Evolutionary conservation across 2,797 vertebrate species (phyloP).

Genomic region (Acrocephalus scirpaceus): DNA sequence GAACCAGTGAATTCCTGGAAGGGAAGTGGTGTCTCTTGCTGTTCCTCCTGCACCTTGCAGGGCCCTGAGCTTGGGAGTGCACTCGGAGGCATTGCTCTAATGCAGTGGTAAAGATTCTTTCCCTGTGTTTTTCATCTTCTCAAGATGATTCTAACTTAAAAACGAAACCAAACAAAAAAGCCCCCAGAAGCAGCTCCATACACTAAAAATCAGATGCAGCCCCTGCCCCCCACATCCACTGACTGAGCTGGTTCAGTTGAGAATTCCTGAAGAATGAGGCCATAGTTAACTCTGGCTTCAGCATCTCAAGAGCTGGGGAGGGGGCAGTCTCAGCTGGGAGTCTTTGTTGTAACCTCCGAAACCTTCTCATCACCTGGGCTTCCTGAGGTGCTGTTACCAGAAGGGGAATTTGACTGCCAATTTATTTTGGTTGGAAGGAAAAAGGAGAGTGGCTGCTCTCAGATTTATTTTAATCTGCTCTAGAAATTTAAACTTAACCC

Average conservation of each 20-base stretch:
- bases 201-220: neutral
- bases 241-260: neutral
- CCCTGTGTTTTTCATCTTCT: neutral
- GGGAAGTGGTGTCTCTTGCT: neutral
- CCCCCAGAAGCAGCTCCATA: neutral
- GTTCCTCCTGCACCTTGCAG: slow-evolving; percentile 10
- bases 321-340: neutral
- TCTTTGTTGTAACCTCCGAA: neutral
- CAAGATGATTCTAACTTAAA: neutral
- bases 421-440: neutral
- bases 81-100: neutral
- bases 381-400: neutral
- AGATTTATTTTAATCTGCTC: neutral
- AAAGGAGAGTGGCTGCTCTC: neutral
- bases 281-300: neutral
- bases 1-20: neutral
- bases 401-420: neutral
- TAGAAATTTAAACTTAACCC: neutral
- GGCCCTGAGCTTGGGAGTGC: neutral
- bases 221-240: accelerated
- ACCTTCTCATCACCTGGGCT: neutral
- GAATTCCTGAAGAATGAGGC: neutral
- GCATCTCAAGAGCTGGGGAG: neutral
- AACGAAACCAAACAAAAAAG: neutral
- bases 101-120: neutral